These are phyloP conservation scores for Girardinus metallicus DNA, from an alignment of 2,797 vertebrate species.

Conservation along the genomic window DNA sequence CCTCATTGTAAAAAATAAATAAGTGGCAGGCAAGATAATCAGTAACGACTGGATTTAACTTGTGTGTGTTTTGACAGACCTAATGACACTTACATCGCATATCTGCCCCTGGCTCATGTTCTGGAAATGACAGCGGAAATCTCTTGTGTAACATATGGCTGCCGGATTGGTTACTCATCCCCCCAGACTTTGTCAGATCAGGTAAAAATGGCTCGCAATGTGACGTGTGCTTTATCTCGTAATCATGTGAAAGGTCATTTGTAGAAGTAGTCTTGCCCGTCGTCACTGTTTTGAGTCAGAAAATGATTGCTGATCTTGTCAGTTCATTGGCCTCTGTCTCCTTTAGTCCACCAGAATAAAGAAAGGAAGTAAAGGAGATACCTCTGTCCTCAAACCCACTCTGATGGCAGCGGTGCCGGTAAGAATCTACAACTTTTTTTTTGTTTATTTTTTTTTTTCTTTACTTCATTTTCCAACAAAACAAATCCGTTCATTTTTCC, in stretches of 20 bases:
- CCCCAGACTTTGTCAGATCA: constrained; percentile 96
- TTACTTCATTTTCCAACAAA: not conserved
- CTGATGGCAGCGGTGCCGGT: constrained; percentile 98
- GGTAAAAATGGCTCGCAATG: constrained; percentile 76
- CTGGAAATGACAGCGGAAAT: constrained; percentile 97
- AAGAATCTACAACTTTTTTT: constrained; percentile 34
- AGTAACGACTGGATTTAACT: not conserved
- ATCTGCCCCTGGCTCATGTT: constrained; percentile 96
- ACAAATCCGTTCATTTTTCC: not conserved
- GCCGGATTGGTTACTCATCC: constrained; percentile 96
- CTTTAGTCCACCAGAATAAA: constrained; percentile 97
- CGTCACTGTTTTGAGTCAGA: constrained; percentile 1
- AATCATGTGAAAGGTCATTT: not conserved
- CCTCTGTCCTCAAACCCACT: constrained; percentile 89
- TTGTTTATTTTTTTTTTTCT: too few relatives aligned
- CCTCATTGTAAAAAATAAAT: not conserved
- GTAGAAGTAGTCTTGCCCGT: not conserved
- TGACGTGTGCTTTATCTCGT: not conserved
- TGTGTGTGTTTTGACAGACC: constrained; percentile 76
- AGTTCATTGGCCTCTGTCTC: constrained; percentile 24
- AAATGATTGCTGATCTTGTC: not conserved
- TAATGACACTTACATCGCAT: constrained; percentile 95
- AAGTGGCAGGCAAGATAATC: constrained; percentile 6
- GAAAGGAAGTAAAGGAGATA: constrained; percentile 96
- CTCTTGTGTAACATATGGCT: constrained; percentile 95